phyloP scores from a whole-genome alignment of 1,140 invertebrate genomes.

The Aleiodes sp. region DNA sequence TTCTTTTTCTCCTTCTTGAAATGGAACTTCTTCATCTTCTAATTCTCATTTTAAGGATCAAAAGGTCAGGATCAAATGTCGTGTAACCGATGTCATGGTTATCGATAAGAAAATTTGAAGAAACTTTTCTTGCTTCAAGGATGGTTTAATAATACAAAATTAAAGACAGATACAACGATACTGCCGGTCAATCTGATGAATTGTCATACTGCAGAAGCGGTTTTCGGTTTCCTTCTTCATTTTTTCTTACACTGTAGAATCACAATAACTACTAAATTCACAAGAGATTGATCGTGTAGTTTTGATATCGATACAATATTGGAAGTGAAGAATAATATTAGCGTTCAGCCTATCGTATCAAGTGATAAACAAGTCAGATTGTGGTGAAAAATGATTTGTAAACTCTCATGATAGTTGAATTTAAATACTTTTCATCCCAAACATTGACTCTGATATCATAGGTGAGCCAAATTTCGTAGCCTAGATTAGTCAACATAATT shows the following conservation, averaged over 20 bases:
- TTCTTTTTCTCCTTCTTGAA: too few relatives aligned
- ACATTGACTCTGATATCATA: background rate
- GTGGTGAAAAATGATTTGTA: conserved; percentile 52
- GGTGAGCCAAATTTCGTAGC: background rate
- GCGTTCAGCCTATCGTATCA: conserved; percentile 40
- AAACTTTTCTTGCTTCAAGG: conserved; percentile 48
- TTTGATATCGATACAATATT: background rate
- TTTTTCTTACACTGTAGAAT: background rate
- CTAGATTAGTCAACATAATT: too few relatives aligned
- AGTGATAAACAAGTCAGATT: conserved; percentile 48
- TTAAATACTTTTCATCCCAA: conserved; percentile 41
- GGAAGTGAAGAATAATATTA: background rate
- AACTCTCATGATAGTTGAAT: conserved; percentile 47
- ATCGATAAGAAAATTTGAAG: background rate
- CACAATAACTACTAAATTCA: background rate
- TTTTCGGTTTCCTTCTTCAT: too few relatives aligned
- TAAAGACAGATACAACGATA: conserved; percentile 50
- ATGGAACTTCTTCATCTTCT: too few relatives aligned
- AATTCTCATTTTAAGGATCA: too few relatives aligned
- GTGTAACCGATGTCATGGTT: too few relatives aligned
- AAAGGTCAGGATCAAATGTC: too few relatives aligned
- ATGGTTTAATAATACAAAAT: conserved; percentile 60
- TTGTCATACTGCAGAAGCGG: background rate
- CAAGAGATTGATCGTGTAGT: too few relatives aligned
- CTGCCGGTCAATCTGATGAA: conserved; percentile 2